Base-by-base conservation (phyloP, 2,888 invertebrate species). In the Malthinus seriepunctatus region DNA sequence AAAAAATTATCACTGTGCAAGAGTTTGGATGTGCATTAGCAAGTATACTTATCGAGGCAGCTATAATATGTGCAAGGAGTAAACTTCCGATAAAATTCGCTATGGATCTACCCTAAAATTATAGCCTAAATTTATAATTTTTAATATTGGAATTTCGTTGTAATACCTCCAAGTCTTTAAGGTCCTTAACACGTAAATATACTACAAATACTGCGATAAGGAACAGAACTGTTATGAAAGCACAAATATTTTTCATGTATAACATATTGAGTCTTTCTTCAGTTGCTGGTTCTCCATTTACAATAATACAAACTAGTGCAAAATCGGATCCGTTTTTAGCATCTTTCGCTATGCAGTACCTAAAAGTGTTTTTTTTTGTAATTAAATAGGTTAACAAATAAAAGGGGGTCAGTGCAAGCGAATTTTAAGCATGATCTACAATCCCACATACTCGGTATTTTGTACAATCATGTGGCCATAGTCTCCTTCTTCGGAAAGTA, bases 81-180 rank as follows among this genome's bases (percentile, higher is more conserved):
- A 88, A 80, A 59, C 85, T 84, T 23, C 81, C 73, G 61, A 87
- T 82, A 70, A 84, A 81, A 60, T 84, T 82, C 77, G 88, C 82
- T 71, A 87, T 85, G 65, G 86, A 85, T 65, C 85, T 79, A 23
- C 88, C 88, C 79, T 89, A 84, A 11, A 86, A 78, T 10, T 10
- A 6, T 8, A 51, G 78, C n/a, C 15, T 2, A 32, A 32, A 11
- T 15, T 34, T 31, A n/a, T n/a, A 34, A 5, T 15, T n/a, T 10
- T n/a, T 46, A 32, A 12, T 15, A 34, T 8, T 32, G 10, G n/a
- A 23, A 23, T 23, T 23, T 23, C 2, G 23, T 23, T 23, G 23
- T 32, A 7, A n/a, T 62, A 68, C 67, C 61, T 69, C 65, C 14
- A 68, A 73, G 68, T 73, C 84, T 78, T 85, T 81, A 67, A 87